Evolutionary conservation across 1,140 invertebrate species (phyloP).

Genomic region (Ceratosolen solmsi): DNA sequence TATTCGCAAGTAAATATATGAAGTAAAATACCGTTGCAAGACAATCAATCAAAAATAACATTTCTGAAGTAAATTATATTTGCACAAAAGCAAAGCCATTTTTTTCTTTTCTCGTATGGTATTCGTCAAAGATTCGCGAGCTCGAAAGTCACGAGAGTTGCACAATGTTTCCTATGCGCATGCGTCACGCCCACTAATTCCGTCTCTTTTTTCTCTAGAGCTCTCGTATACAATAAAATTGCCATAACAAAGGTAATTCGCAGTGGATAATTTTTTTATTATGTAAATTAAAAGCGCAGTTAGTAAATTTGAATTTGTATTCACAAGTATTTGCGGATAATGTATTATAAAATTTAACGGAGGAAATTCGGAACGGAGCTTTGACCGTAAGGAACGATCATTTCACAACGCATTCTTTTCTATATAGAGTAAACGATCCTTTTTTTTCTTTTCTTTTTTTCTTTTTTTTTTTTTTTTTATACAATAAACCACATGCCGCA

Average conservation of each 20-base stretch:
- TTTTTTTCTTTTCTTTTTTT: too few species aligned
- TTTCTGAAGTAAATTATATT: not conserved
- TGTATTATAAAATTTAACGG: too few species aligned
- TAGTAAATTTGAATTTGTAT: not conserved
- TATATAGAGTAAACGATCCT: not conserved
- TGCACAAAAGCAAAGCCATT: not conserved
- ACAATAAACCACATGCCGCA: too few species aligned
- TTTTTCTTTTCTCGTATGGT: not conserved
- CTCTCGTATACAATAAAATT: not conserved
- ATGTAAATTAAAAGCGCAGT: not conserved
- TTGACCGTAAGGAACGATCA: too few species aligned
- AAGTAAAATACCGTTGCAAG: not conserved
- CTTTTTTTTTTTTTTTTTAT: too few species aligned
- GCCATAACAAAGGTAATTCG: not conserved
- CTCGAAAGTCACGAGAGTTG: not conserved
- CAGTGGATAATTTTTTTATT: not conserved
- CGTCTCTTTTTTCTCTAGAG: not conserved
- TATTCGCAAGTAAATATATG: not conserved
- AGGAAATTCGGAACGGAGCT: too few species aligned
- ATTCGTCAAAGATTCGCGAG: not conserved
- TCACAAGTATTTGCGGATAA: not conserved
- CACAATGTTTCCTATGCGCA: not conserved
- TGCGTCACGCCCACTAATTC: not conserved
- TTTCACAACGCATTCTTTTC: not conserved
- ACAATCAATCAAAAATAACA: not conserved